A percentile compares a stretch with the other conserved stretches of the same genome.
Conservation (phyloP, 2,113 vertebrate genomes). For the Okapia johnstoni region DNA sequence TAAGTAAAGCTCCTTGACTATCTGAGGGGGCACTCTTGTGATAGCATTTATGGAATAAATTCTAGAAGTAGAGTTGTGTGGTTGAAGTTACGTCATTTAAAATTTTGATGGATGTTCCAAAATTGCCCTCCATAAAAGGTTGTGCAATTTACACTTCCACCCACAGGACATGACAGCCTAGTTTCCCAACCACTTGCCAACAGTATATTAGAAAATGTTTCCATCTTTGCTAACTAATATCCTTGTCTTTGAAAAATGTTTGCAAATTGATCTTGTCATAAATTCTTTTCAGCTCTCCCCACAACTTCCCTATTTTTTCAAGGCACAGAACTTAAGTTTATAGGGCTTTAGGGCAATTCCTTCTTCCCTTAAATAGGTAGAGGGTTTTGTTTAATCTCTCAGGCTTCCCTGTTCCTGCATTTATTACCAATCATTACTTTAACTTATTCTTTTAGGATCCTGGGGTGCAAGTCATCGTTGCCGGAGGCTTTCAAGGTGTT, state of each 20-base stretch:
- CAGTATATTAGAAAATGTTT: background rate
- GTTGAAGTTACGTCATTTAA: background rate
- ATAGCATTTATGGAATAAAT: background rate
- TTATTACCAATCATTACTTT: slow-evolving; percentile 62
- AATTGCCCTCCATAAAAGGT: background rate
- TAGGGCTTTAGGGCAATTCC: slow-evolving; percentile 20
- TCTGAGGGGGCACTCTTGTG: background rate
- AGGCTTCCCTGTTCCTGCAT: slow-evolving; percentile 48
- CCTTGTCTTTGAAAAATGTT: slow-evolving; percentile 44
- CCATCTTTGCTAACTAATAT: slow-evolving; percentile 9
- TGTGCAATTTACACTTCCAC: background rate
- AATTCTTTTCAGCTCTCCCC: background rate
- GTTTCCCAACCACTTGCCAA: background rate
- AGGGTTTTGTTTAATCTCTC: slow-evolving; percentile 39
- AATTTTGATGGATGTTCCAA: background rate
- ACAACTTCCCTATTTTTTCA: background rate
- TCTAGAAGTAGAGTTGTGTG: background rate
- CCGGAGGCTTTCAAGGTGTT: slow-evolving; percentile 62
- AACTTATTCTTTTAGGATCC: slow-evolving; percentile 65
- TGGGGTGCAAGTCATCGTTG: slow-evolving; percentile 45
- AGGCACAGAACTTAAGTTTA: slow-evolving; percentile 19
- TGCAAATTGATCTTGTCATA: slow-evolving; percentile 33
- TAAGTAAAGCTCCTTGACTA: background rate
- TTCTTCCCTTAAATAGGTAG: slow-evolving; percentile 25
- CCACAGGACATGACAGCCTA: background rate